These are phyloP conservation scores for Anthophora plumipes DNA, from an alignment of 2,888 invertebrate species.

Conservation along the genomic window DNA sequence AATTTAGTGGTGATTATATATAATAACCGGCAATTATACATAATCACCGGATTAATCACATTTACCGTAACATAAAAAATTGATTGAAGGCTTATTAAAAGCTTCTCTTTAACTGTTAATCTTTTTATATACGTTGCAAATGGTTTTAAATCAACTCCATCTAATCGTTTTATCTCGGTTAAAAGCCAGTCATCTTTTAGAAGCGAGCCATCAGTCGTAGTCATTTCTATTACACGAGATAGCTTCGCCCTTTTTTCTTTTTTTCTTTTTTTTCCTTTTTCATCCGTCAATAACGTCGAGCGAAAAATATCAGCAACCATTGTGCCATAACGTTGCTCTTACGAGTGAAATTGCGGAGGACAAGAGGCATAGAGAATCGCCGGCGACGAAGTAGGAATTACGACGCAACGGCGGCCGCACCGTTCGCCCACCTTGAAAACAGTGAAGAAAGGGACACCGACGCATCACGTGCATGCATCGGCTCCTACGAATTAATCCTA, in stretches of 20 bases:
- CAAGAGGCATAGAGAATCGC: constrained; percentile 14
- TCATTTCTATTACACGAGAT: constrained; percentile 4
- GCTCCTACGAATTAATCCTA: constrained; percentile 70
- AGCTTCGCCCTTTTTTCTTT: background rate
- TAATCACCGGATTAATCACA: too few species aligned
- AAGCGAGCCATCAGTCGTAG: background rate
- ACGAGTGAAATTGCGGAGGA: constrained; percentile 39
- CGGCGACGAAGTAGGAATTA: constrained; percentile 38
- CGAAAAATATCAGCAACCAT: constrained; percentile 2
- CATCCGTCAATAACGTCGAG: background rate
- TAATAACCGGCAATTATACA: too few species aligned
- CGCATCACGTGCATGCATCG: constrained; percentile 38
- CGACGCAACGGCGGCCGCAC: constrained; percentile 21
- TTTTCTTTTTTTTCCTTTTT: too few species aligned
- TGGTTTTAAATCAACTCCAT: background rate
- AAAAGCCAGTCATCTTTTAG: background rate
- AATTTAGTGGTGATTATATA: too few species aligned
- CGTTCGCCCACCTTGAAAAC: constrained; percentile 60
- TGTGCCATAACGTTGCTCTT: constrained; percentile 2
- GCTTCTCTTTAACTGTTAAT: background rate
- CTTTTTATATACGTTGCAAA: background rate
- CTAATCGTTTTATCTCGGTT: background rate
- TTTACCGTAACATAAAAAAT: too few species aligned
- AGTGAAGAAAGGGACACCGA: constrained; percentile 49
- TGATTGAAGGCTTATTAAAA: too few species aligned